Conservation (phyloP, 2,888 invertebrate genomes). For the Enchytraeus crypticus region DNA sequence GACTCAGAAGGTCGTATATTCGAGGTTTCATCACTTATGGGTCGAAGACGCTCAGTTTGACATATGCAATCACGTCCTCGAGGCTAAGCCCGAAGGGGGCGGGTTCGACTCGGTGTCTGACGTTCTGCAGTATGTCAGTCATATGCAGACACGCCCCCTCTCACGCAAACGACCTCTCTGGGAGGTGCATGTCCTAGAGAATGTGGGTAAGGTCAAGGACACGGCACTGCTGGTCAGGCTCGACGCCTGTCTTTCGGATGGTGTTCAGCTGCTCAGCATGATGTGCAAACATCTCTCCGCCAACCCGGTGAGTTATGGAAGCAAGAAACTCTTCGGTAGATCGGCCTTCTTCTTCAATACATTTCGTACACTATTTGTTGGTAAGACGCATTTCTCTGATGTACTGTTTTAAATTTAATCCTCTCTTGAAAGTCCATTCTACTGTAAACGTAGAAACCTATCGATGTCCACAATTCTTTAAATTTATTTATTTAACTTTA, state of each 20-base stretch:
- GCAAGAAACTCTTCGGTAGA: conserved; percentile 48
- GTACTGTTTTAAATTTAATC: no score
- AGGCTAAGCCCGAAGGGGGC: not conserved
- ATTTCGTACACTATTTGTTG: conserved; percentile 51
- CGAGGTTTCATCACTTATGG: conserved; percentile 52
- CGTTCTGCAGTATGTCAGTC: not conserved
- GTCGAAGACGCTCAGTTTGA: conserved; percentile 50
- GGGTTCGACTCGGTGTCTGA: not conserved
- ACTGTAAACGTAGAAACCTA: no score
- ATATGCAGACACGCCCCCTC: conserved; percentile 37
- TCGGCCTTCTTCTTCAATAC: conserved; percentile 48
- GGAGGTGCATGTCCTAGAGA: conserved; percentile 53
- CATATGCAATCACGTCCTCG: conserved; percentile 52
- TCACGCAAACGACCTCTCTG: conserved; percentile 51
- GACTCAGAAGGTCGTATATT: conserved; percentile 47
- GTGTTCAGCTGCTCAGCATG: conserved; percentile 51
- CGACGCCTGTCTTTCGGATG: conserved; percentile 54
- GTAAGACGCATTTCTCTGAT: no score
- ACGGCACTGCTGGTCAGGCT: conserved; percentile 51
- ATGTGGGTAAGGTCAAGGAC: conserved; percentile 48
- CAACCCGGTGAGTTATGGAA: conserved; percentile 34
- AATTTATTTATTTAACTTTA: no score
- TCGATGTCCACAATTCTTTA: no score
- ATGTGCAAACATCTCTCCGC: conserved; percentile 41
- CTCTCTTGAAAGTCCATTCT: no score